A percentile compares a stretch with the other conserved stretches of the same genome.
Conservation (phyloP, 2,888 invertebrate species). For the Pyrgus malvae region DNA sequence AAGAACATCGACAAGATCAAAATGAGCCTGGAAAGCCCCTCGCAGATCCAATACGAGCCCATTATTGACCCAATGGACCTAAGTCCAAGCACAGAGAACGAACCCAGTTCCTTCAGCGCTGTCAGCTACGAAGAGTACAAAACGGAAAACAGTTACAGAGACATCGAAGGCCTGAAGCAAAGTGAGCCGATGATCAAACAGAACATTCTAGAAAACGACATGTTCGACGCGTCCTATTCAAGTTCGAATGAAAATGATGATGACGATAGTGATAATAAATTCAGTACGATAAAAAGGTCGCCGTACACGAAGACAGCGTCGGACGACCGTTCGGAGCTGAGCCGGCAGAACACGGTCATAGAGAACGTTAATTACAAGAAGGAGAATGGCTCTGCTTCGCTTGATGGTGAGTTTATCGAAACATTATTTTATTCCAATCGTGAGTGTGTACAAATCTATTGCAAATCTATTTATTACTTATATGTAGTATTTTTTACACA, state of each 20-base stretch:
- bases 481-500: too few species aligned
- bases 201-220: conserved; percentile 77
- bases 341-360: conserved; percentile 75
- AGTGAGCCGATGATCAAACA: conserved; percentile 78
- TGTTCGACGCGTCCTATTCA: conserved; percentile 75
- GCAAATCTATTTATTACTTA: too few species aligned
- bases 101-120: conserved; percentile 65
- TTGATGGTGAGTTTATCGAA: conserved; percentile 60
- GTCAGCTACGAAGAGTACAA: conserved; percentile 56
- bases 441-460: too few species aligned
- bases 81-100: conserved; percentile 68
- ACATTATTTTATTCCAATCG: too few species aligned
- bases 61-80: conserved; percentile 71
- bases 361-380: conserved; percentile 67
- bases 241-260: conserved; percentile 81
- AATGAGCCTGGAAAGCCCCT: conserved; percentile 71
- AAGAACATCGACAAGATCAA: conserved; percentile 78
- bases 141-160: conserved; percentile 49
- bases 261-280: conserved; percentile 86
- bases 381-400: conserved; percentile 69
- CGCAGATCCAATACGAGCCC: conserved; percentile 76
- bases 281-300: conserved; percentile 87
- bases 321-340: conserved; percentile 56
- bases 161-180: conserved; percentile 57
- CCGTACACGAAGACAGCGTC: conserved; percentile 81